Evolutionary conservation across 2,888 invertebrate genomes (phyloP), one percentile per base, ranked within the genome.

Genomic region (Azorinus chamasolen): DNA sequence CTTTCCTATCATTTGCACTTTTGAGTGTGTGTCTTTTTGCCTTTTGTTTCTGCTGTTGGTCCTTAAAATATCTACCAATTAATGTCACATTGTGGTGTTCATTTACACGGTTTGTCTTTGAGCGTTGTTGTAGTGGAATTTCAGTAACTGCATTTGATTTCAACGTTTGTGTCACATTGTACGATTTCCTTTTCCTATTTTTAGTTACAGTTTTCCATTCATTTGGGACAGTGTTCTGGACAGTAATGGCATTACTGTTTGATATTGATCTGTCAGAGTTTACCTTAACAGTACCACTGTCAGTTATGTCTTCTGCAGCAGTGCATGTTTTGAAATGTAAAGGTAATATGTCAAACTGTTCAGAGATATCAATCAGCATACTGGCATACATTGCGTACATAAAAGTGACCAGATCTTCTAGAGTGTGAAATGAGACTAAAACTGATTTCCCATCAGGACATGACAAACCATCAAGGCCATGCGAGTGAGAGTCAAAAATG

Each of bases 401-500:
- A 41, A 46, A 70, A 5, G 39, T 48, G 20, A 62, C 63, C 20
- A 71, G 22, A 18, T 71, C 63, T 22, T 71, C 71, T 50, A 64
- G 8, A 41, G 32, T 14, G 24, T 0, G 2, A 55, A 64, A 71
- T 32, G 58, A 57, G 8, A 57, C 20, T 20, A 76, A 41, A 5
- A 64, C n/a, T 46, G 69, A 68, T 48, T 43, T 68, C 10, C 74
- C 68, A 58, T 74, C 66, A 58, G 51, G 32, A 20, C 16, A 5
- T 20, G 55, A 59, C 43, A 68, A 48, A 20, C 68, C 63, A 53
- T 74, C 32, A 25, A 14, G 6, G 5, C 70, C 65, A 68, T 63
- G 62, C n/a, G 68, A 68, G 58, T 68, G 68, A 3, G 74, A 68
- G 27, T 68, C 63, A 68, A 74, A 54, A 8, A 54, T 16, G 18